Percentiles rank a stretch among this genome's conserved stretches.
Evolutionary conservation across 1,140 invertebrate species (phyloP).

Genomic region (Rhizoglyphus robini): DNA sequence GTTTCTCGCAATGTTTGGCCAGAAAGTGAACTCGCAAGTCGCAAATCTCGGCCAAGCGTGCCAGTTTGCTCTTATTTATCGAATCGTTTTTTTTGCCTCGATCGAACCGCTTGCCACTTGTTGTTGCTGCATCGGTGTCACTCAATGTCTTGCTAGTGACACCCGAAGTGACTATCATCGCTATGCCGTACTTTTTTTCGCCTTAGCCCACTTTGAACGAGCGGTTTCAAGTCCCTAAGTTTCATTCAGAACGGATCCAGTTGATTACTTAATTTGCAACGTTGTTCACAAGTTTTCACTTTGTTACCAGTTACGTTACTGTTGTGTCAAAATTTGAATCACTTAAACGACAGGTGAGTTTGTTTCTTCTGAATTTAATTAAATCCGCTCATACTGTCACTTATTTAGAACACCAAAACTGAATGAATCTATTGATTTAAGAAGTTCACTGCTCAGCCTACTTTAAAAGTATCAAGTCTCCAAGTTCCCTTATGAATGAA

Average conservation of each 20-base stretch:
- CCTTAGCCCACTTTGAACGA: no score
- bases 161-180: not conserved
- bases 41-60: not conserved
- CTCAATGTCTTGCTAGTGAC: not conserved
- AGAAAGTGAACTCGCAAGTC: not conserved
- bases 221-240: no score
- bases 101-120: not conserved
- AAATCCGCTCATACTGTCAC: not conserved
- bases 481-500: no score
- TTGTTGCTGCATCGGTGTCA: not conserved
- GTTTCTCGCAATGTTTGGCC: not conserved
- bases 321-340: no score
- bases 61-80: no score
- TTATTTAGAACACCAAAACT: no score
- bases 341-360: slow-evolving; percentile 2
- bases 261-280: no score
- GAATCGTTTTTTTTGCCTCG: no score
- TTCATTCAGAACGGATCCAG: no score
- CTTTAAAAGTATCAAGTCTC: no score
- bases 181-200: not conserved
- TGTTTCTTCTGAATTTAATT: not conserved
- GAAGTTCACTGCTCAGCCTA: not conserved
- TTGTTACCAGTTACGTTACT: no score
- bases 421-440: not conserved
- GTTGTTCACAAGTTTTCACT: no score